These are phyloP conservation scores for Lepidostoma basale DNA, from an alignment of 1,140 invertebrate species.

Conservation along the genomic window DNA sequence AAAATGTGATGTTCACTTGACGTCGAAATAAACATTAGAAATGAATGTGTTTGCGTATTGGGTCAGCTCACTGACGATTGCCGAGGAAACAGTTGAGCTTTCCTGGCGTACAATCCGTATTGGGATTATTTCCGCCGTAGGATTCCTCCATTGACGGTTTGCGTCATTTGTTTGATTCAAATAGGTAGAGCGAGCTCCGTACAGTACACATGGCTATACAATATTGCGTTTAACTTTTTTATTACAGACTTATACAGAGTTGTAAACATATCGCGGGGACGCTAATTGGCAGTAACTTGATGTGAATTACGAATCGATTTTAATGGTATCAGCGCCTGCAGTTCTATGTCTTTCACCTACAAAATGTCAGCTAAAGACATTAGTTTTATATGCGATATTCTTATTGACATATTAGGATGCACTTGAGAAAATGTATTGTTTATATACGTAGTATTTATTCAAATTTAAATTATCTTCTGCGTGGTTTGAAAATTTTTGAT, in stretches of 20 bases:
- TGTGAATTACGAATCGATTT: constrained; percentile 37
- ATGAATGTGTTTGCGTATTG: not conserved
- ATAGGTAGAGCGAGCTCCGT: too few species aligned
- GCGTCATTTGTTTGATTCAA: constrained; percentile 35
- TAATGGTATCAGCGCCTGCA: constrained; percentile 16
- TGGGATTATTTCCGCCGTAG: constrained; percentile 17
- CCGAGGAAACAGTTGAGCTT: not conserved
- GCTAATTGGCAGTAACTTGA: constrained; percentile 38
- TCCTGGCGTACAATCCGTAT: constrained; percentile 7
- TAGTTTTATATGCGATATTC: not conserved
- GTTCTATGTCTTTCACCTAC: not conserved
- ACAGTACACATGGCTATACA: too few species aligned
- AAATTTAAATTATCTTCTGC: not conserved
- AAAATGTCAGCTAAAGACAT: not conserved
- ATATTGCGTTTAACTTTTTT: constrained; percentile 28
- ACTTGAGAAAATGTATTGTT: not conserved
- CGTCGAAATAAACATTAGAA: not conserved
- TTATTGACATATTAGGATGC: too few species aligned
- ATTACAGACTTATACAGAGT: constrained; percentile 15
- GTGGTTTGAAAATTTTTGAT: not conserved
- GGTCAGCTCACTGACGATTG: not conserved
- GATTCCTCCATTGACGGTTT: constrained; percentile 29
- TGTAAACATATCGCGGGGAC: constrained; percentile 39
- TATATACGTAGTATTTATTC: not conserved
- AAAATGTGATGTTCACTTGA: too few species aligned